Percentiles rank a stretch among this genome's conserved stretches.
These are phyloP conservation scores for Drosophila dunni DNA, from an alignment of 1,140 invertebrate species.

Conservation along the genomic window DNA sequence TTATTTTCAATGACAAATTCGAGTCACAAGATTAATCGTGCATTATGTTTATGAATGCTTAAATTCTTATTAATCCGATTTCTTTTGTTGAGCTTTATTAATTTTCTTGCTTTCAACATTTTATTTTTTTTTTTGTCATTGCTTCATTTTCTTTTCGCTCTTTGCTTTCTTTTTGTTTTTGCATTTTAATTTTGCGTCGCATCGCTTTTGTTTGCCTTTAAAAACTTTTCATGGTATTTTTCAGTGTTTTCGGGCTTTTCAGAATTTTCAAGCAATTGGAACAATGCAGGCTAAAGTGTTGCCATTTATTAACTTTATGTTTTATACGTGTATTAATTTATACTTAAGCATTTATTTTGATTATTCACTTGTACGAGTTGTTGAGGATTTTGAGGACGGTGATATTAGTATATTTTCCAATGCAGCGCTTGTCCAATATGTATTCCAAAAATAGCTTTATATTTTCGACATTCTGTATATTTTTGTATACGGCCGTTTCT, in stretches of 20 bases:
- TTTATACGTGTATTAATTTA: conserved; percentile 23
- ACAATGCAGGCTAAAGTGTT: conserved; percentile 46
- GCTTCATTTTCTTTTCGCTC: conserved; percentile 2
- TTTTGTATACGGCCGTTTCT: conserved; percentile 54
- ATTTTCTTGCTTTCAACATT: conserved; percentile 5
- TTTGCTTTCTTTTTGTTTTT: conserved; percentile 28
- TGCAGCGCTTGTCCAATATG: conserved; percentile 67
- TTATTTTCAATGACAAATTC: background rate
- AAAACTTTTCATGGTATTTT: conserved; percentile 19
- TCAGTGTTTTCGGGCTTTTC: background rate
- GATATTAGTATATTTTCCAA: conserved; percentile 52
- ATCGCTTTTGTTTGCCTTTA: conserved; percentile 51
- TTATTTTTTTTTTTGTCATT: background rate
- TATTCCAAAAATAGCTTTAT: conserved; percentile 79
- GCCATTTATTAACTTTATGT: conserved; percentile 12
- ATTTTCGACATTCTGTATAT: conserved; percentile 78
- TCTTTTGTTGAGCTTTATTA: conserved; percentile 39
- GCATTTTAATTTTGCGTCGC: conserved; percentile 60
- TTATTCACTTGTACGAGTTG: conserved; percentile 40
- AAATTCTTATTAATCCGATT: conserved; percentile 6
- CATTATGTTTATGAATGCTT: conserved; percentile 34
- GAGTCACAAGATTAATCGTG: conserved; percentile 3
- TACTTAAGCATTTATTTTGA: conserved; percentile 30
- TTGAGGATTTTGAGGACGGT: background rate
- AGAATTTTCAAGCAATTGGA: conserved; percentile 14